A percentile compares a stretch with the other conserved stretches of the same genome.
These are phyloP conservation scores for Tortricodes alternella DNA, from an alignment of 2,888 invertebrate genomes.

Conservation along the genomic window DNA sequence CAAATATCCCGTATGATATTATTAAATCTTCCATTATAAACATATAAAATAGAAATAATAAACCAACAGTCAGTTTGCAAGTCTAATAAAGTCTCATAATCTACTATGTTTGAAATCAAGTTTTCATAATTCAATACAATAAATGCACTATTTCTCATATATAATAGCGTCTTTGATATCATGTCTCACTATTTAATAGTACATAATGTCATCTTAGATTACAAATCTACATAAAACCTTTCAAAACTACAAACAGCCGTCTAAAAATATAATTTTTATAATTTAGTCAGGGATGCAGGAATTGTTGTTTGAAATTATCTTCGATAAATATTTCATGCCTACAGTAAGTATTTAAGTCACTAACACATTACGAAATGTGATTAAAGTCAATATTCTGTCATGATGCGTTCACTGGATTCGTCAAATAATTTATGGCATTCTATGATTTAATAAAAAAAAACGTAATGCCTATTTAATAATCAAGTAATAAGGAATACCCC, in stretches of 20 bases:
- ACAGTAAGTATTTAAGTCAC: too few relatives aligned
- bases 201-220: slow-evolving; percentile 50
- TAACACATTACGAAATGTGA: too few relatives aligned
- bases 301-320: too few relatives aligned
- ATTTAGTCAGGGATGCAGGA: too few relatives aligned
- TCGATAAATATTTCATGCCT: too few relatives aligned
- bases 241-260: slow-evolving; percentile 65
- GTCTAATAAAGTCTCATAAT: slow-evolving; percentile 13
- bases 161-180: slow-evolving; percentile 58
- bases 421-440: too few relatives aligned
- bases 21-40: not conserved
- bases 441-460: too few relatives aligned
- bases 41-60: not conserved
- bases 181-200: slow-evolving; percentile 29
- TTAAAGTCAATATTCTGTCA: too few relatives aligned
- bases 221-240: slow-evolving; percentile 48
- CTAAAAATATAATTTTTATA: slow-evolving; percentile 67
- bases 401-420: too few relatives aligned
- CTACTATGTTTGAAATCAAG: slow-evolving; percentile 13
- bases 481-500: too few relatives aligned
- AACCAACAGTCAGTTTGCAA: not conserved
- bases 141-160: slow-evolving; percentile 41
- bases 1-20: too few relatives aligned
- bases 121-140: slow-evolving; percentile 8
- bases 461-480: too few relatives aligned